Base-by-base conservation (phyloP, 2,888 invertebrate genomes). In the Apamea epomidion region DNA sequence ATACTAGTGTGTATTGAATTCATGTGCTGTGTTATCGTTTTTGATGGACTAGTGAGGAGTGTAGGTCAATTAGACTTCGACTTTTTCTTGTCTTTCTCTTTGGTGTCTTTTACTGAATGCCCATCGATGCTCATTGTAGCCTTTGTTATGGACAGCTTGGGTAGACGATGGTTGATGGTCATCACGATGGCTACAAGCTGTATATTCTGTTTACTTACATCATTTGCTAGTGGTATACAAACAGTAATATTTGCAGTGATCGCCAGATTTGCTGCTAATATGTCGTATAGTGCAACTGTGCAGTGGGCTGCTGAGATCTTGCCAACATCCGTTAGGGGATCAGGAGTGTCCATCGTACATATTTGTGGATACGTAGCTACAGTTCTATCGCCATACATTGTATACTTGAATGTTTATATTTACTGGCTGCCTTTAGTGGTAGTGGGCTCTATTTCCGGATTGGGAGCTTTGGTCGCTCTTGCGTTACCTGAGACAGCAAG, bases 221-320 rank as follows among this genome's bases (percentile, higher is more conserved):
- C 93, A 21, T 92, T 94, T 79, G 87, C 88, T 1, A 89, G 86
- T 64, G 95, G 94, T n/a, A 54, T 92, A 25, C 69, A 86, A 68
- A 91, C 94, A 32, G 92, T 95, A 4, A 76, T 91, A n/a, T 94
- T 91, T 68, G 93, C 94, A 48, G 90, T 95, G 0, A 79, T 93
- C 4, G 94, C 95, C 5, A 93, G 95, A 76, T 94, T 95, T 80
- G 90, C 91, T 32, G 92, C 94, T 0, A 95, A 94, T 76, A 94
- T 95, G 91, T 91, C 93, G 0, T 92, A 88, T 62, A 91, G 90
- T 81, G 89, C 93, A 0, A 77, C 90, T 0, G 92, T 93, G 89
- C 95, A 95, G 71, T 95, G 95, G 95, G 91, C 92, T 25, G 92
- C 94, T 10, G 95, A 95, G 83, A 82, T 94, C 25, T 78, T 95